A percentile compares a stretch with the other conserved stretches of the same genome.
Evolutionary conservation across 2,797 vertebrate genomes (phyloP).

Genomic region (Sebastes oblongus): DNA sequence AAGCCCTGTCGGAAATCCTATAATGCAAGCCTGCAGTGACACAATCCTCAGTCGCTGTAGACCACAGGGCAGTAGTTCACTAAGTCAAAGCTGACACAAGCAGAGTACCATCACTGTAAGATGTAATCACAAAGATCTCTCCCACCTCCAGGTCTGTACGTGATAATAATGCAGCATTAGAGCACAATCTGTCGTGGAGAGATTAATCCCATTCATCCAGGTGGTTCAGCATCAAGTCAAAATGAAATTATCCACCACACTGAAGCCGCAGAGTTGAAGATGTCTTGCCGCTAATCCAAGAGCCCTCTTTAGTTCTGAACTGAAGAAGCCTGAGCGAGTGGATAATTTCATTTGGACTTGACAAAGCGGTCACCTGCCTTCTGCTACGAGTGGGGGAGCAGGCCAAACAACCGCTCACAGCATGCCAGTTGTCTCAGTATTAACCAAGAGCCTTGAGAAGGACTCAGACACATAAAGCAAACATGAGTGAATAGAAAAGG

Average conservation of each 20-base stretch:
- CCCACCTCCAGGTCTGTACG: neutral
- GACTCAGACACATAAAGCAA: neutral
- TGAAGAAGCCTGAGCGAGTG: neutral
- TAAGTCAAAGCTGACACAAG: neutral
- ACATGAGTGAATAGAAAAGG: neutral
- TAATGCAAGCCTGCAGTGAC: neutral
- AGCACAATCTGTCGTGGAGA: neutral
- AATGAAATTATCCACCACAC: slow-evolving; percentile 6
- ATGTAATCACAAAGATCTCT: neutral
- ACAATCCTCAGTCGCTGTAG: neutral
- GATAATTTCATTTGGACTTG: slow-evolving; percentile 11
- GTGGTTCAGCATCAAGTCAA: neutral
- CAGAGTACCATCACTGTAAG: neutral
- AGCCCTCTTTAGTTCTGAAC: neutral
- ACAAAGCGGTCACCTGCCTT: neutral
- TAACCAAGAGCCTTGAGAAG: neutral
- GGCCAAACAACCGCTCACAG: neutral
- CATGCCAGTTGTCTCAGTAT: neutral
- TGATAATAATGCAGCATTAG: slow-evolving; percentile 4
- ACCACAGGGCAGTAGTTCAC: neutral
- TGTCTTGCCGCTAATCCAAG: slow-evolving; percentile 2
- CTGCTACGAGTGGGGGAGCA: neutral
- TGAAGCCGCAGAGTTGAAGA: neutral
- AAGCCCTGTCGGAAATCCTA: neutral
- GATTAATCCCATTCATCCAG: slow-evolving; percentile 11